Percentiles rank a stretch among this genome's conserved stretches.
phyloP scores from a whole-genome alignment of 2,797 vertebrate genomes.

The Melanotaenia trifasciata region DNA sequence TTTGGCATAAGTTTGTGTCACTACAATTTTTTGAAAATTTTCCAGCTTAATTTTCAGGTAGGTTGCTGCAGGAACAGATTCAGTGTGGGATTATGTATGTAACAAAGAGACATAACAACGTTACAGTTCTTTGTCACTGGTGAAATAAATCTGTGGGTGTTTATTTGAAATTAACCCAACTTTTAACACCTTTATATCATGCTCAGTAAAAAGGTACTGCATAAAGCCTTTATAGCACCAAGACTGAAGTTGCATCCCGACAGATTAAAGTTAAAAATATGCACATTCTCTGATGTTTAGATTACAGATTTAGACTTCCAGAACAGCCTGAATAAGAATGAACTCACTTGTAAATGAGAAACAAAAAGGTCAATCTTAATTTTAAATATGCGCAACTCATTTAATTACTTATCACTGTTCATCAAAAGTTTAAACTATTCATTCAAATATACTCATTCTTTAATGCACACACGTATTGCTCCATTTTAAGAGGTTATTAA shows the following conservation, averaged over 20 bases:
- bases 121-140: not conserved
- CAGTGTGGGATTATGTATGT: constrained; percentile 7
- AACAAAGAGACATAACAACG: not conserved
- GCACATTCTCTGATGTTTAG: not conserved
- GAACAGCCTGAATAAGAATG: not conserved
- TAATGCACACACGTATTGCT: no score
- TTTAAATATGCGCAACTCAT: not conserved
- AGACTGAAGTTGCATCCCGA: not conserved
- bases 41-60: constrained; percentile 1
- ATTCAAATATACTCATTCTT: no score
- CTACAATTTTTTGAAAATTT: not conserved
- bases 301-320: not conserved
- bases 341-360: not conserved
- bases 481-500: no score
- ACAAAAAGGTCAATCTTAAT: not conserved
- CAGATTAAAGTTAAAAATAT: not conserved
- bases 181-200: not conserved
- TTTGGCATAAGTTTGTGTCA: not conserved
- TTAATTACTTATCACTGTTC: not conserved
- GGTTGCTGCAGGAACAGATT: not conserved
- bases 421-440: no score
- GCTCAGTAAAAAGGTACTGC: not conserved
- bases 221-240: no score
- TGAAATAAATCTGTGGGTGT: not conserved
- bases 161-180: not conserved